phyloP scores from a whole-genome alignment of 1,140 invertebrate species.

The Calosoma granatense region DNA sequence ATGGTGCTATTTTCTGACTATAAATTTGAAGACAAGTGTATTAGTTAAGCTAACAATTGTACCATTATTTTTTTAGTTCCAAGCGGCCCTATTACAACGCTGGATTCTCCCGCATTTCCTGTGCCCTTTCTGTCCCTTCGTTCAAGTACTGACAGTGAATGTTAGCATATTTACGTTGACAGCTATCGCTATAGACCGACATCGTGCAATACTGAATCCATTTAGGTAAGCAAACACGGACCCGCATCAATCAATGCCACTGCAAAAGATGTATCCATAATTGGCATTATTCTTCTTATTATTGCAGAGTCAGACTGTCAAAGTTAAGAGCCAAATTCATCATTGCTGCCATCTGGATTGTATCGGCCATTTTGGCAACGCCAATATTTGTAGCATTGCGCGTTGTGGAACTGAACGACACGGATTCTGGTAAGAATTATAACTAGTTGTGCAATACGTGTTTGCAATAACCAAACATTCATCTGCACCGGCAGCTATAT shows the following conservation, averaged over 20 bases:
- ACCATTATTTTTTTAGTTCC: conserved; percentile 47
- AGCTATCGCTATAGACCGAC: conserved; percentile 68
- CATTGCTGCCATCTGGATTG: conserved; percentile 57
- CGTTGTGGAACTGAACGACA: conserved; percentile 35
- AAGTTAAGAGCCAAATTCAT: conserved; percentile 57
- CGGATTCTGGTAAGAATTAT: too few relatives aligned
- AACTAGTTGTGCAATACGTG: too few relatives aligned
- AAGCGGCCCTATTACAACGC: conserved; percentile 66
- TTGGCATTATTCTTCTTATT: background rate
- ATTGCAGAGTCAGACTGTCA: conserved; percentile 52
- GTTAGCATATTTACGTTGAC: conserved; percentile 74
- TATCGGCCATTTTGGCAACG: conserved; percentile 47
- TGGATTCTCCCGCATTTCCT: conserved; percentile 77
- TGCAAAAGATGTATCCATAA: background rate
- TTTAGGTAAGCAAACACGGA: conserved; percentile 46
- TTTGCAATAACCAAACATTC: too few relatives aligned
- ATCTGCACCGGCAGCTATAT: too few relatives aligned
- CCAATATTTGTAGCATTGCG: conserved; percentile 57
- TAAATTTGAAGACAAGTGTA: background rate
- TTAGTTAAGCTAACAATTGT: background rate
- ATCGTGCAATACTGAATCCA: conserved; percentile 58
- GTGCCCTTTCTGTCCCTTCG: conserved; percentile 73
- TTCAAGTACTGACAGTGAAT: conserved; percentile 66
- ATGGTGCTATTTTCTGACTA: too few relatives aligned
- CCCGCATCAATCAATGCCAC: too few relatives aligned